Percentiles rank a stretch among this genome's conserved stretches.
phyloP scores from a whole-genome alignment of 2,113 vertebrate genomes.

The Myrmecophaga tridactyla region DNA sequence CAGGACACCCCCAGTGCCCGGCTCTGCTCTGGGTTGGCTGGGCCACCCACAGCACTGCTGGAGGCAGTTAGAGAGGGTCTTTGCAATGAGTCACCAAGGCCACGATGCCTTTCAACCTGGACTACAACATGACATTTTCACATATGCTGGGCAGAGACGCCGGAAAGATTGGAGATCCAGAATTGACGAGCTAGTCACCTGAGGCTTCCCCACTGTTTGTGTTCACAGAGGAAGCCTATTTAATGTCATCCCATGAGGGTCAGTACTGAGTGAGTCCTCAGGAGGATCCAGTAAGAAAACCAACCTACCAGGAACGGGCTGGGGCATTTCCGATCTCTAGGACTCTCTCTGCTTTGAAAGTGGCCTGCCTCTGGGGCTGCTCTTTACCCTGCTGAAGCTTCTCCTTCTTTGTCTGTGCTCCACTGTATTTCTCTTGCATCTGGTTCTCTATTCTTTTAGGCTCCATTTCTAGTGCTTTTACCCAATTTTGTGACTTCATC shows the following conservation, averaged over 20 bases:
- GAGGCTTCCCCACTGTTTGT: no score
- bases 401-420: no score
- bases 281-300: neutral
- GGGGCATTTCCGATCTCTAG: neutral
- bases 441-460: no score
- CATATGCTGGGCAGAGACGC: neutral
- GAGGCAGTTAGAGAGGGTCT: neutral
- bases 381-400: no score
- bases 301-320: neutral
- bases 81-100: neutral
- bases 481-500: neutral
- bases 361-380: fast-evolving
- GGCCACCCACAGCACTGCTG: neutral
- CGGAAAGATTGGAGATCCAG: neutral
- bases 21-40: fast-evolving
- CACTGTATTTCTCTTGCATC: neutral
- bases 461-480: neutral
- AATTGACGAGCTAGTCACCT: neutral
- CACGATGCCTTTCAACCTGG: neutral
- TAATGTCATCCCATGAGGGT: neutral
- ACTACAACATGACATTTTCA: neutral
- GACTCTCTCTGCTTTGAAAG: neutral
- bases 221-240: neutral
- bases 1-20: neutral
- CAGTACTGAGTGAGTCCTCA: no score